Percentiles rank a stretch among this genome's conserved stretches.
These are phyloP conservation scores for Drosophila watanabei DNA, from an alignment of 1,140 invertebrate genomes.

Conservation along the genomic window DNA sequence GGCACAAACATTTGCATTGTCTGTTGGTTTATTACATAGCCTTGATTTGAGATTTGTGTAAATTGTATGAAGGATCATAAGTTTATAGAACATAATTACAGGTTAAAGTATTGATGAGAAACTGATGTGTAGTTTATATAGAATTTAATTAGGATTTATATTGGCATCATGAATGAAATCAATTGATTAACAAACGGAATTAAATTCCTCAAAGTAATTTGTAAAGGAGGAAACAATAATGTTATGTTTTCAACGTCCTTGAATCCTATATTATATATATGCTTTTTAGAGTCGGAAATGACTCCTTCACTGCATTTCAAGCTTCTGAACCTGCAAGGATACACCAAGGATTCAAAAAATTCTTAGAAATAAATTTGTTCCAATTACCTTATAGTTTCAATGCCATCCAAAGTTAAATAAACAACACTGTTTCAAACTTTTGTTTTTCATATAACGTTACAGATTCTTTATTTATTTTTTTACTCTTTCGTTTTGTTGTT, in stretches of 20 bases:
- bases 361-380: rapidly evolving
- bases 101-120: too few species aligned
- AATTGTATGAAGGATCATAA: neutral
- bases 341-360: neutral
- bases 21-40: neutral
- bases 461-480: slow-evolving; percentile 83
- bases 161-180: too few species aligned
- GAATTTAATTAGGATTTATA: neutral
- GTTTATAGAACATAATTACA: neutral
- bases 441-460: slow-evolving; percentile 85
- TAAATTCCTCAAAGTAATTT: too few species aligned
- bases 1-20: slow-evolving; percentile 20
- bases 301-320: too few species aligned
- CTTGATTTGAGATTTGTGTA: neutral
- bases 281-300: too few species aligned
- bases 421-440: slow-evolving; percentile 30
- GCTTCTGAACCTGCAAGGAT: neutral
- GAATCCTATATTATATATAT: too few species aligned
- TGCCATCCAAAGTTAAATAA: neutral
- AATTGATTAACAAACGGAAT: too few species aligned
- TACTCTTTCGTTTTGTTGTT: slow-evolving; percentile 56
- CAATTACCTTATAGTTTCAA: neutral
- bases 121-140: neutral
- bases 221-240: too few species aligned
- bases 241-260: too few species aligned